phyloP scores from a whole-genome alignment of 2,888 invertebrate species.

The Yponomeuta sedellus region DNA sequence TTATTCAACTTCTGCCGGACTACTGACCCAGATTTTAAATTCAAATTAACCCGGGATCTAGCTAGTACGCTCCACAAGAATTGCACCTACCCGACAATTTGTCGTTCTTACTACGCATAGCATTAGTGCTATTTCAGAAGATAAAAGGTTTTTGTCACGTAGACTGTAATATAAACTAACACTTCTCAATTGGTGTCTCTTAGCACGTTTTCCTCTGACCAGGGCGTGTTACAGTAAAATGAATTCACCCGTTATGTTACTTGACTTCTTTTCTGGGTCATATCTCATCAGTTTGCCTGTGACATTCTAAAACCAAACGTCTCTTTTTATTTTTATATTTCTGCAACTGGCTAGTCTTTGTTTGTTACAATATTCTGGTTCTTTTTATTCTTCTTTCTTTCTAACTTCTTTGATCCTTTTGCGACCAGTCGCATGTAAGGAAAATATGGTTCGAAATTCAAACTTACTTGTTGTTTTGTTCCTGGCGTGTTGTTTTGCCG shows the following conservation, averaged over 20 bases:
- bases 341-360: neutral
- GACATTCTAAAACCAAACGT: neutral
- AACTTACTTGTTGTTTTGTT: slow-evolving; percentile 18
- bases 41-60: slow-evolving; percentile 5
- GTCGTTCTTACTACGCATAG: too few species aligned
- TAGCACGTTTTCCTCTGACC: slow-evolving; percentile 5
- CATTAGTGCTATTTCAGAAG: too few species aligned
- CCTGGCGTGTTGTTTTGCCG: slow-evolving; percentile 21
- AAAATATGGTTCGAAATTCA: slow-evolving; percentile 5
- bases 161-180: neutral
- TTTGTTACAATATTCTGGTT: neutral
- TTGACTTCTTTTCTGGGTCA: slow-evolving; percentile 6
- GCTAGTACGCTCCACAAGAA: neutral
- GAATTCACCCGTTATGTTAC: slow-evolving; percentile 7
- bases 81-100: too few species aligned
- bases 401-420: neutral
- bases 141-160: neutral
- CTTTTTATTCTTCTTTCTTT: too few species aligned
- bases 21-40: neutral
- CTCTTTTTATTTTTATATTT: neutral
- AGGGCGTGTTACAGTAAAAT: neutral
- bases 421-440: neutral
- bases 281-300: neutral
- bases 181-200: slow-evolving; percentile 11
- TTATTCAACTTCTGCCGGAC: neutral